Evolutionary conservation across 2,113 vertebrate species (phyloP).

Genomic region (Oryzias woworae): DNA sequence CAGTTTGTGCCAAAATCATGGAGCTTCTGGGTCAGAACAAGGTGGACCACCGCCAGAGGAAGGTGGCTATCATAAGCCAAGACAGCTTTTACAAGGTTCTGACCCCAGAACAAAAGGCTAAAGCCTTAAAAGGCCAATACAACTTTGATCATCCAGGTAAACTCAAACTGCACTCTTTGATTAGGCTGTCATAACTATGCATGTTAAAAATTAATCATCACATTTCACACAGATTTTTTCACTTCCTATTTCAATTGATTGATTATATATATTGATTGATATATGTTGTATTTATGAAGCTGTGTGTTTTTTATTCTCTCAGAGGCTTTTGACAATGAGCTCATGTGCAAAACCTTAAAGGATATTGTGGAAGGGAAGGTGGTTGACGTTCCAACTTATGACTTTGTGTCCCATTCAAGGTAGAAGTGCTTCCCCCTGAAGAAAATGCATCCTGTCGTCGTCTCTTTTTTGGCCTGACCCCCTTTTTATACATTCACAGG

Average conservation of each 20-base stretch:
- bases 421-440: slow-evolving; percentile 24
- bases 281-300: neutral
- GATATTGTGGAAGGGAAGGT: slow-evolving; percentile 88
- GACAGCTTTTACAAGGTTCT: slow-evolving; percentile 94
- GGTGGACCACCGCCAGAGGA: slow-evolving; percentile 91
- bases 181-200: no score
- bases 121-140: slow-evolving; percentile 93
- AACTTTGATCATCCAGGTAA: slow-evolving; percentile 97
- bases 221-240: no score
- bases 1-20: slow-evolving; percentile 98
- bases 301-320: slow-evolving; percentile 13
- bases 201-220: neutral
- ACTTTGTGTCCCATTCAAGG: slow-evolving; percentile 97
- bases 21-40: slow-evolving; percentile 96
- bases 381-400: slow-evolving; percentile 91
- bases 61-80: slow-evolving; percentile 93
- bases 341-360: slow-evolving; percentile 91
- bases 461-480: neutral
- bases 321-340: slow-evolving; percentile 95
- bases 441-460: neutral
- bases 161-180: neutral
- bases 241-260: no score
- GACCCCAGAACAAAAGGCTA: slow-evolving; percentile 89
- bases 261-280: no score
- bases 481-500: slow-evolving; percentile 64